Base-by-base conservation (phyloP, 2,113 vertebrate genomes). In the Rhinolophus sinicus region DNA sequence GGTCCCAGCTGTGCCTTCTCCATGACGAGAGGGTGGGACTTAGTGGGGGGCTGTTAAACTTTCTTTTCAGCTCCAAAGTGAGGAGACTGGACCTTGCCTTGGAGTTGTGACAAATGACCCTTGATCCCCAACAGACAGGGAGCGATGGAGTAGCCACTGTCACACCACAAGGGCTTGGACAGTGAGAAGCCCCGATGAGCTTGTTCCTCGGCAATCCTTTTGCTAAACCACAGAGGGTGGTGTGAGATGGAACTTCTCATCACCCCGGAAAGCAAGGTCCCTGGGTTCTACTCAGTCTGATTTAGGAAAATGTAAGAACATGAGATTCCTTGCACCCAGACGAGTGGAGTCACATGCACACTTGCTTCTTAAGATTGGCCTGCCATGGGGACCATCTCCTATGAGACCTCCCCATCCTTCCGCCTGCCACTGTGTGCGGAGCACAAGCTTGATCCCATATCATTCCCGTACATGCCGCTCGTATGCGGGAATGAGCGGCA, bases 81-180 rank as follows among this genome's bases (percentile, higher is more conserved):
- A 85, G 56, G 30, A 33, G 10, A 6, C 82, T 18, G 47, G 24
- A 70, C 15, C 8, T 54, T 3, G 28, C 4, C 58, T 40, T 73
- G 40, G 50, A 28, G n/a, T 11, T 81, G 35, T 56, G 26, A 75
- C 52, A 64, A 47, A 75, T 30, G 33, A 28, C 83, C 65, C 11
- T n/a, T 19, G 11, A 35, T 7, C 16, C 35, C 18, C 22, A 16
- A 14, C 11, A 15, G 56, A 33, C 28, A 38, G 52, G 54, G 64
- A 78, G 6, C 13, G 35, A 30, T 6, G 22, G 26, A 21, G 19
- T 10, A 19, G 65, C 16, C 1, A 2, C 3, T 12, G 2, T 24
- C 54, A 22, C 0, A 54, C 54, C 35, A 1, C 0, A 0, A 14
- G 2, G 52, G 5, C 12, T 52, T 54, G 47, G 72, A 52, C 35